phyloP scores from a whole-genome alignment of 2,113 vertebrate genomes.

The Spizaetus ornatus region DNA sequence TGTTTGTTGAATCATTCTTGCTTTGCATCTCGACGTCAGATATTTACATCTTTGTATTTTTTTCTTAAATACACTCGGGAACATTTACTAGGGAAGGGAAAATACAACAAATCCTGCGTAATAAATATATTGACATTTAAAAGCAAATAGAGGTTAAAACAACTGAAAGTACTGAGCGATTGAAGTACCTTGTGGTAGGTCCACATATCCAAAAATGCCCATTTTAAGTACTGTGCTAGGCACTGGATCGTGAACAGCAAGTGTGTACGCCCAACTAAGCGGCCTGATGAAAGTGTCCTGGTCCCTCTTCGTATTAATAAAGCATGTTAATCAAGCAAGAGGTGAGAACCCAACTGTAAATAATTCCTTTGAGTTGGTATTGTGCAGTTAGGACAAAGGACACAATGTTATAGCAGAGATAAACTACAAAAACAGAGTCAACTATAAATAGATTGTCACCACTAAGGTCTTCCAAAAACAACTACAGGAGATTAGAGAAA shows the following conservation, averaged over 20 bases:
- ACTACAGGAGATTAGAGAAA: background rate
- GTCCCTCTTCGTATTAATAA: background rate
- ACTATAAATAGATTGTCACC: conserved; percentile 36
- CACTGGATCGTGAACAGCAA: background rate
- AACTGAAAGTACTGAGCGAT: background rate
- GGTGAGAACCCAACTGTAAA: background rate
- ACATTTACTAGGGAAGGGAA: background rate
- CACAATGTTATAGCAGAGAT: background rate
- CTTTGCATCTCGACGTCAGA: background rate
- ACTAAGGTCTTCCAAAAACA: conserved; percentile 1
- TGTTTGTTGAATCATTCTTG: background rate
- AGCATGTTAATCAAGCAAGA: background rate
- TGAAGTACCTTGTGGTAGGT: background rate
- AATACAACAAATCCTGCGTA: background rate
- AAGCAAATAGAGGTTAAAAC: background rate
- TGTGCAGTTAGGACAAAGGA: background rate
- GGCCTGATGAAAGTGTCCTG: background rate
- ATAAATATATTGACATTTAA: background rate
- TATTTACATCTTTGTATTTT: background rate
- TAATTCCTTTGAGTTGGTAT: background rate
- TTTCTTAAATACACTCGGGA: background rate
- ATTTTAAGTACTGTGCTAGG: background rate
- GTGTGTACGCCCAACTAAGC: rapidly evolving
- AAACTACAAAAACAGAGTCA: background rate
- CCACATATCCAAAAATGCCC: background rate